These are phyloP conservation scores for Pentamera pediparva DNA, from an alignment of 53 echinoderm and acorn worm species.

Conservation along the genomic window DNA sequence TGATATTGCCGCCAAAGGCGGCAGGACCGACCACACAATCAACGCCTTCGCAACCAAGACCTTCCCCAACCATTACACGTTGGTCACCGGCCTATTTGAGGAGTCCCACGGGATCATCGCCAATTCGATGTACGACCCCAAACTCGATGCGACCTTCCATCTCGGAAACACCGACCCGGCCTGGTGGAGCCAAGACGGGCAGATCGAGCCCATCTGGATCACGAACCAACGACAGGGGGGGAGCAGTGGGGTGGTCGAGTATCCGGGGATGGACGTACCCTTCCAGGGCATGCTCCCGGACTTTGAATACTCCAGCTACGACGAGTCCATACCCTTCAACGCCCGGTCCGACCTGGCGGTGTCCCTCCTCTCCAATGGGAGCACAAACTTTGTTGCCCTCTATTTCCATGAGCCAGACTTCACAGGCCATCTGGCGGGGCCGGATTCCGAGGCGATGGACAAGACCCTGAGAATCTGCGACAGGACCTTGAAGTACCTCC, in stretches of 20 bases:
- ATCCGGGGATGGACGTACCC: slow-evolving; percentile 54
- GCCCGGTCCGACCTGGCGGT: slow-evolving; percentile 53
- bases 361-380: slow-evolving; percentile 47
- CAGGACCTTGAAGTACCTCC: slow-evolving; percentile 49
- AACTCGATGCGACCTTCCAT: slow-evolving; percentile 31
- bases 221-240: slow-evolving; percentile 81
- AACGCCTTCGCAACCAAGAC: slow-evolving; percentile 74
- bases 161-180: slow-evolving; percentile 21
- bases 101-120: slow-evolving; percentile 84
- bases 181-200: slow-evolving; percentile 74
- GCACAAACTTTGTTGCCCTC: slow-evolving; percentile 70
- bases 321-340: slow-evolving; percentile 41
- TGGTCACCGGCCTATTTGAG: slow-evolving; percentile 78
- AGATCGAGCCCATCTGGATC: slow-evolving; percentile 86
- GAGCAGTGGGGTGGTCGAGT: slow-evolving; percentile 51
- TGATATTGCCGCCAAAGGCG: slow-evolving; percentile 47
- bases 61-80: slow-evolving; percentile 81
- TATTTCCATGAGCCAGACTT: slow-evolving; percentile 87
- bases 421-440: slow-evolving; percentile 71
- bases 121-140: slow-evolving; percentile 76
- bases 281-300: slow-evolving; percentile 49
- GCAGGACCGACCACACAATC: slow-evolving; percentile 52
- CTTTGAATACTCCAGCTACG: slow-evolving; percentile 37
- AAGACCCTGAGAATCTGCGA: slow-evolving; percentile 59
- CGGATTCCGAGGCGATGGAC: slow-evolving; percentile 47